Percentiles rank a stretch among this genome's conserved stretches.
Conservation (phyloP, 2,888 invertebrate species). For the Nephrotoma appendiculata region DNA sequence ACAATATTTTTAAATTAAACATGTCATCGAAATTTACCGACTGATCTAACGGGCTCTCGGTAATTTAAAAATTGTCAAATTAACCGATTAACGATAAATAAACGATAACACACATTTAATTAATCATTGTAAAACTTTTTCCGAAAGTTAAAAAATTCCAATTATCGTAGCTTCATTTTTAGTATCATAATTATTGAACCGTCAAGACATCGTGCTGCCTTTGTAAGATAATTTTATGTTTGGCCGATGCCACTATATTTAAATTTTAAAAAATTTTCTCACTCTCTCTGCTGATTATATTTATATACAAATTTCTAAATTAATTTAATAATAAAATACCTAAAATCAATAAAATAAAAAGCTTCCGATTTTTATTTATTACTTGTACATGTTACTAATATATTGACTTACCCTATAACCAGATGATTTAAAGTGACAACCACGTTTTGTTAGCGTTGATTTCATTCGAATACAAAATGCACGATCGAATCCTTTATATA, state of each 20-base stretch:
- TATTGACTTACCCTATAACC: constrained; percentile 73
- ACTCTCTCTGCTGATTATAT: neutral
- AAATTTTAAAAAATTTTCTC: neutral
- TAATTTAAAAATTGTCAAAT: no score
- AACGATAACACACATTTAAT: no score
- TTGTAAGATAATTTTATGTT: no score
- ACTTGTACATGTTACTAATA: neutral
- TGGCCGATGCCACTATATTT: neutral
- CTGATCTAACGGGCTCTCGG: no score
- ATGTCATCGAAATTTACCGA: no score
- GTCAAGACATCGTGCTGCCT: no score
- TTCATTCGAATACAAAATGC: constrained; percentile 96
- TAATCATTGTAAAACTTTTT: no score
- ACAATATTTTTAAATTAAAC: no score
- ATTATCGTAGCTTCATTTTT: no score
- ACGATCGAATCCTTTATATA: constrained; percentile 75
- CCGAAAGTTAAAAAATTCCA: no score
- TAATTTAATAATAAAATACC: neutral
- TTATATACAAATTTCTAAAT: neutral
- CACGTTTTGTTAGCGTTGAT: constrained; percentile 91
- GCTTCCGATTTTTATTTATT: neutral
- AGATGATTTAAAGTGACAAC: constrained; percentile 92
- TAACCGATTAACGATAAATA: no score
- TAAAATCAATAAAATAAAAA: neutral
- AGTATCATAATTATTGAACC: no score